A percentile compares a stretch with the other conserved stretches of the same genome.
Conservation (phyloP, 30 jellyfish, hydroid and myxozoan species). For the Chrysaora quinquecirrha region DNA sequence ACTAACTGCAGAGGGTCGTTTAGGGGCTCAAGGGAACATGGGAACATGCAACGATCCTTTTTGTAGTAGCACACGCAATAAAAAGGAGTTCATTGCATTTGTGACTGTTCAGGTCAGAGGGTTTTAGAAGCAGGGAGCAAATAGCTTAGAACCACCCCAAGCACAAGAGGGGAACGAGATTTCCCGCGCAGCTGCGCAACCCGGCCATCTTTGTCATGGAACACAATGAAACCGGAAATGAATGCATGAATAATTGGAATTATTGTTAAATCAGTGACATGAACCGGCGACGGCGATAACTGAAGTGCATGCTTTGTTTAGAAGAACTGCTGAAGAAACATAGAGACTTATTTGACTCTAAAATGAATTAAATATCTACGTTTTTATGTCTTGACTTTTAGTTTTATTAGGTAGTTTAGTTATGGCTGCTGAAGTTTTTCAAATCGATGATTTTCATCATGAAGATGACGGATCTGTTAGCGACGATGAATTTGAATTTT, state of each 20-base stretch:
- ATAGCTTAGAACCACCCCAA: no score
- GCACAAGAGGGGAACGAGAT: no score
- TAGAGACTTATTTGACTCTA: background rate
- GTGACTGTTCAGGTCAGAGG: no score
- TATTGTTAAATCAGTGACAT: background rate
- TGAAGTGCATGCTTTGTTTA: background rate
- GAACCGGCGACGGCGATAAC: background rate
- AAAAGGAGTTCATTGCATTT: no score
- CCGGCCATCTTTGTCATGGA: background rate
- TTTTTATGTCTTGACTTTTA: background rate
- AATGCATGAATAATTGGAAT: background rate
- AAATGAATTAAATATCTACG: conserved; percentile 1
- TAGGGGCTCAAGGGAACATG: no score
- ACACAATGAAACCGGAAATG: conserved; percentile 5
- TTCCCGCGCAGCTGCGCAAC: background rate
- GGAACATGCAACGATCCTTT: no score
- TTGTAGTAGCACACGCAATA: no score
- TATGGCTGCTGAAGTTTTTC: conserved; percentile 94
- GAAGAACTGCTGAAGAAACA: background rate
- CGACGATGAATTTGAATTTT: conserved; percentile 94
- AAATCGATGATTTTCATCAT: conserved; percentile 90
- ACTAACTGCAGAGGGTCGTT: no score
- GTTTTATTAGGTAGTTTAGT: background rate
- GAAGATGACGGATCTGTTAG: conserved; percentile 83
- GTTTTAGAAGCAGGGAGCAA: no score